Conservation (phyloP, 2,888 invertebrate genomes). For the Penaeus monodon region DNA sequence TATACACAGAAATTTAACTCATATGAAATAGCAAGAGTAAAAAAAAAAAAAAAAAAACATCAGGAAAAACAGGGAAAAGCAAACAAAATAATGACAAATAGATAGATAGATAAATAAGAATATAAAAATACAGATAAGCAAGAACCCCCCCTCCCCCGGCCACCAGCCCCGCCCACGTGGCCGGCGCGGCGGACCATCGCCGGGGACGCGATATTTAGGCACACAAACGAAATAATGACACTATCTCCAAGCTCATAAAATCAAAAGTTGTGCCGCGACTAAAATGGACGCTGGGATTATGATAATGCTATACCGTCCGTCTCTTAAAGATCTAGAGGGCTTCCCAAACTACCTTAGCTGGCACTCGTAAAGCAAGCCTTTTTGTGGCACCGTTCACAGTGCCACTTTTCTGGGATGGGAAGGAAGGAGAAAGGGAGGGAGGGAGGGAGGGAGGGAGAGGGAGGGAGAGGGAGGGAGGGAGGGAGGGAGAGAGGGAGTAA, state of each 20-base stretch:
- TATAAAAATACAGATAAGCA: too few species aligned
- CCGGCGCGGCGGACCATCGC: not conserved
- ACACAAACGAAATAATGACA: too few species aligned
- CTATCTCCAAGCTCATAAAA: too few species aligned
- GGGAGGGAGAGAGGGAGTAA: not conserved
- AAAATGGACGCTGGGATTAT: constrained; percentile 7
- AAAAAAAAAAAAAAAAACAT: not conserved
- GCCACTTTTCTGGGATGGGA: not conserved
- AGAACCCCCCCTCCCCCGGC: not conserved
- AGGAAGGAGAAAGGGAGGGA: constrained; percentile 18
- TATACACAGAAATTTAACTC: too few species aligned
- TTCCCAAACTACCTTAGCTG: constrained; percentile 19
- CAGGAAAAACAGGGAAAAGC: too few species aligned
- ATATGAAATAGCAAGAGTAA: not conserved
- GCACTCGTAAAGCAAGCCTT: constrained; percentile 8
- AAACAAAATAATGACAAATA: too few species aligned
- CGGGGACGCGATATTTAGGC: too few species aligned
- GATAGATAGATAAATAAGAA: too few species aligned
- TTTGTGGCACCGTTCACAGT: not conserved
- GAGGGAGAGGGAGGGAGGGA: not conserved
- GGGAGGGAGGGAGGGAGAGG: not conserved
- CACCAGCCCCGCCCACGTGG: not conserved
- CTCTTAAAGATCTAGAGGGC: constrained; percentile 6
- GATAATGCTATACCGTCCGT: constrained; percentile 10
- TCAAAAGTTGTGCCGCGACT: not conserved